These are phyloP conservation scores for Callyntrura sp. DNA, from an alignment of 2,888 invertebrate genomes.

Conservation along the genomic window DNA sequence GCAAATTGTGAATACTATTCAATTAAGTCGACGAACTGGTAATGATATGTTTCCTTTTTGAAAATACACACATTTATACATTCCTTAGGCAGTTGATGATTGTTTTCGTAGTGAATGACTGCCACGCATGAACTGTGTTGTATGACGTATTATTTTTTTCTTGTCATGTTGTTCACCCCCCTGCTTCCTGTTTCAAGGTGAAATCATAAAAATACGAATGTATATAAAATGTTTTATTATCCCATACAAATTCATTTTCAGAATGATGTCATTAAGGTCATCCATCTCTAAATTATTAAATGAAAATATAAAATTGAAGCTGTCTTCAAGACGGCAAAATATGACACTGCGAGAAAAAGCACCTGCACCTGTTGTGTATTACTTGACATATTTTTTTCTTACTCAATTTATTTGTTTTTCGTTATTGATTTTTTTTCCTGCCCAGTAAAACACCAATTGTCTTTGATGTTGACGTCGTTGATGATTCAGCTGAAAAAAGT, in stretches of 20 bases:
- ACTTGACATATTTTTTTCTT: background rate
- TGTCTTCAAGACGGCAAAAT: too few relatives aligned
- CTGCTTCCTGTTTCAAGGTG: slow-evolving; percentile 38
- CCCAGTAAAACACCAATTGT: too few relatives aligned
- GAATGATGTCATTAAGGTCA: background rate
- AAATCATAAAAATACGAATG: background rate
- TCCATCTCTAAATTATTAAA: background rate
- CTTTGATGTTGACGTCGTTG: too few relatives aligned
- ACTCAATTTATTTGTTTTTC: background rate
- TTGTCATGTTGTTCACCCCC: slow-evolving; percentile 25
- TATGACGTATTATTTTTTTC: background rate
- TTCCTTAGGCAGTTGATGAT: background rate
- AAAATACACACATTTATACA: too few relatives aligned
- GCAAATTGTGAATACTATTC: too few relatives aligned
- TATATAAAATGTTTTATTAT: background rate
- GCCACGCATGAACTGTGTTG: background rate
- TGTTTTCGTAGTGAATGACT: background rate
- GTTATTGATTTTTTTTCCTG: too few relatives aligned
- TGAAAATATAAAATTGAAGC: too few relatives aligned
- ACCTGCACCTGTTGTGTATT: background rate
- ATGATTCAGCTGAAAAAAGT: too few relatives aligned
- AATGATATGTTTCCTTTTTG: too few relatives aligned
- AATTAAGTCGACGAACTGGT: too few relatives aligned
- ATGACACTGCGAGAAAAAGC: too few relatives aligned
- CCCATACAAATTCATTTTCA: background rate